Evolutionary conservation across 2,113 vertebrate species (phyloP), one percentile per base, ranked within the genome.

Genomic region (Collichthys lucidus): DNA sequence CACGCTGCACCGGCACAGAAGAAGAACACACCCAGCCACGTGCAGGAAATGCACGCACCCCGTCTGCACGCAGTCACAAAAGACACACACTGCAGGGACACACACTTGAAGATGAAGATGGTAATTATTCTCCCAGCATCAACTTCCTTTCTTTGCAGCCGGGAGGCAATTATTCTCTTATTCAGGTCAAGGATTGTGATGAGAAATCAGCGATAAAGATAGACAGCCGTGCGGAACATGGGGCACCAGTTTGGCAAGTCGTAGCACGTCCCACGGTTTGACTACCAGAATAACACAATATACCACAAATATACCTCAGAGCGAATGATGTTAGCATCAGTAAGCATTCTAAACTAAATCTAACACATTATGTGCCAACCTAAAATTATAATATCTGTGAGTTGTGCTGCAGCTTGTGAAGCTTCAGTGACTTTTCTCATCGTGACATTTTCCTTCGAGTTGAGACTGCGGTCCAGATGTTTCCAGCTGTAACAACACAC

Each of bases 81-180:
- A 73, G 40, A 46, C 4, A 46, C 44, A 66, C 83, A 77, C 57
- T 50, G 17, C 57, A 15, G 50, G 9, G 44, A 79, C 55, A 49
- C 63, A 73, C 76, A 52, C 61, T 59, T 66, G 64, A 62, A 50
- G 66, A 80, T 74, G 60, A 79, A 72, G 80, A 67, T 65, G 53
- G 75, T 77, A 91, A 92, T 93, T 85, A 92, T 88, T 88, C 73
- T 90, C 49, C 53, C 80, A 90, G 82, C 87, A 84, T 84, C 86
- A 53, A 78, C 82, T 88, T 90, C 61, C 70, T 66, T 75, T 56
- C 75, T 74, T 68, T 80, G 57, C 80, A 46, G 50, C 80, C 35
- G 69, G 5, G 19, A 73, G 84, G 91, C 85, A 81, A 76, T 89
- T 65, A 80, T 67, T 81, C 50, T 1, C 80, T 75, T 82, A 91